A percentile compares a stretch with the other conserved stretches of the same genome.
These are phyloP conservation scores for Acanthosepion lycidas DNA, from an alignment of 2,888 invertebrate genomes.

Conservation along the genomic window DNA sequence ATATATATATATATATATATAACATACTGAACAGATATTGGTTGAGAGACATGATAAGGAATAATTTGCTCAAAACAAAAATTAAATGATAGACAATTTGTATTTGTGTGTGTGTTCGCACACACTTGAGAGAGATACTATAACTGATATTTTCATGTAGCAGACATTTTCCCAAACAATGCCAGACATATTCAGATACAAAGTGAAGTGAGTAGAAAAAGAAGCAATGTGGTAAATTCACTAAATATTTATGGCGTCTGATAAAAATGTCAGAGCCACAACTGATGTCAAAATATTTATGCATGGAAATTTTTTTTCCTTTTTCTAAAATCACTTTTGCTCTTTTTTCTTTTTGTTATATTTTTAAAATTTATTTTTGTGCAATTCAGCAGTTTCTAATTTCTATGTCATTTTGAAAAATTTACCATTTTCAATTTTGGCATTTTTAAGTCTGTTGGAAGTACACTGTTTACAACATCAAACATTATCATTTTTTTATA, in stretches of 20 bases:
- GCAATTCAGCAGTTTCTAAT: too few relatives aligned
- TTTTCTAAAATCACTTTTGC: not conserved
- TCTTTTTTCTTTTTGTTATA: too few relatives aligned
- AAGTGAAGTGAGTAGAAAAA: not conserved
- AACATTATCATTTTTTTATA: too few relatives aligned
- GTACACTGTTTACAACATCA: too few relatives aligned
- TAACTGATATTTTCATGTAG: not conserved
- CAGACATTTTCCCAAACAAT: constrained; percentile 33
- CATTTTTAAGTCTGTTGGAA: too few relatives aligned
- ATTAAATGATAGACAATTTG: not conserved
- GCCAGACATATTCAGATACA: not conserved
- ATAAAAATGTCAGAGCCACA: not conserved
- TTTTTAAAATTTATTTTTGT: too few relatives aligned
- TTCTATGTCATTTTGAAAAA: too few relatives aligned
- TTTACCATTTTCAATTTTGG: too few relatives aligned
- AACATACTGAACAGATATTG: not conserved
- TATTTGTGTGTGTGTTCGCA: not conserved
- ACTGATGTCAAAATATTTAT: not conserved
- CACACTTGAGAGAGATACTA: not conserved
- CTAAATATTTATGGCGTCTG: not conserved
- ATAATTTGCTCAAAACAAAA: not conserved
- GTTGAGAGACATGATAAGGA: not conserved
- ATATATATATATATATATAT: too few relatives aligned
- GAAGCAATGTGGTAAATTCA: not conserved
- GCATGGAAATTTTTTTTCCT: not conserved